Conservation (phyloP, 1,140 invertebrate species). For the Lepidurus packardi region DNA sequence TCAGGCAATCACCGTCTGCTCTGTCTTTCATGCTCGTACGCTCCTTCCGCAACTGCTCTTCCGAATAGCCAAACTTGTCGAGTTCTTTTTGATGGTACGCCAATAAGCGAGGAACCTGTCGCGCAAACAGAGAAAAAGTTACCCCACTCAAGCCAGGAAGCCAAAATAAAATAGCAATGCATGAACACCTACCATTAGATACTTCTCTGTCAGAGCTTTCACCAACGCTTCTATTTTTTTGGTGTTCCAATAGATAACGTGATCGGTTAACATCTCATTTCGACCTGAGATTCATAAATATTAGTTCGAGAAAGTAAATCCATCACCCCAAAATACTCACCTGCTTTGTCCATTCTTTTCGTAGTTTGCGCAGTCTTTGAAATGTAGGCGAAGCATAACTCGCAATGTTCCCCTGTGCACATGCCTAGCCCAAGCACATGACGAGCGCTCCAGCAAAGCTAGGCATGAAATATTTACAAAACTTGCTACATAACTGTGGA, state of each 20-base stretch:
- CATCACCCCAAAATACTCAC: neutral
- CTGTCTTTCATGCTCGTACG: neutral
- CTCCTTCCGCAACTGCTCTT: neutral
- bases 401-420: neutral
- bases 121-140: neutral
- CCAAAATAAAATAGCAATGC: neutral
- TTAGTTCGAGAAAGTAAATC: neutral
- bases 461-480: neutral
- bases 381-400: neutral
- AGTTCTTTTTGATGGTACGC: neutral
- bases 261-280: conserved; percentile 6
- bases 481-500: neutral
- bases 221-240: conserved; percentile 6
- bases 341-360: neutral
- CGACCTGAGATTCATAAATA: neutral
- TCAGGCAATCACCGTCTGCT: neutral
- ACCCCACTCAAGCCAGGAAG: neutral
- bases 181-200: neutral
- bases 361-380: neutral
- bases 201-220: neutral
- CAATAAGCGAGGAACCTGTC: conserved; percentile 4
- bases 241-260: neutral
- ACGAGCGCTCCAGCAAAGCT: neutral
- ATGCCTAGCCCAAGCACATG: neutral
- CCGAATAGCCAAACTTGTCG: conserved; percentile 4